Evolutionary conservation across 1,140 invertebrate genomes (phyloP), one percentile per base, ranked within the genome.

Genomic region (Halictus rubicundus): DNA sequence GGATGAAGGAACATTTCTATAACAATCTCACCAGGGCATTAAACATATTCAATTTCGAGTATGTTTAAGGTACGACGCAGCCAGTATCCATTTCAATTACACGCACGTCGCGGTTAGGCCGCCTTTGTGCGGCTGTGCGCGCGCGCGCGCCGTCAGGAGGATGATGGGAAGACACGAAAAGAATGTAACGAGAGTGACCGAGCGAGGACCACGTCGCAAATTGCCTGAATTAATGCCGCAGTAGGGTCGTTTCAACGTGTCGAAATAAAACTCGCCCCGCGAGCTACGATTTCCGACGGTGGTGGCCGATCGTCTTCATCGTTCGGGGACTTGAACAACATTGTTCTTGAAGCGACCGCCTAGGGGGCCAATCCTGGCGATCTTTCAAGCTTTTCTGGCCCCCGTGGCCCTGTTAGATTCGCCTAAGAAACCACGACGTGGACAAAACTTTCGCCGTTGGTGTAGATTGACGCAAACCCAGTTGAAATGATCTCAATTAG

Each of bases 171-270:
- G 81, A 71, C 71, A 72, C 64, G 64, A 72, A 79, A 80, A 71
- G 65, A 61, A 60, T 27, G 76, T 68, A 79, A 83, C 70, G 65
- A 78, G 81, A 79, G 59, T 60, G 49, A 77, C 68, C 73, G 54
- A 68, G 68, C 49, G 80, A 66, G 69, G 88, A 88, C 82, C 85
- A 71, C 84, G 79, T 87, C 88, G 87, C 90, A 91, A 91, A 91
- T 91, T 91, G 90, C 85, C 89, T 91, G 87, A 91, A 91, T 91
- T 91, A 90, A 89, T 87, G 76, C 85, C 79, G 80, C 87, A 83
- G 83, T 90, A 83, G 90, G 90, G 90, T 91, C 88, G 85, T 81
- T 80, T 80, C 82, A 80, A 78, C 83, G 77, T 76, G 84, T 83
- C 78, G 88, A 71, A 85, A 89, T 90, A 82, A 87, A 89, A 88